Conservation (phyloP, 2,113 vertebrate species). For the Anoura caudifer region DNA sequence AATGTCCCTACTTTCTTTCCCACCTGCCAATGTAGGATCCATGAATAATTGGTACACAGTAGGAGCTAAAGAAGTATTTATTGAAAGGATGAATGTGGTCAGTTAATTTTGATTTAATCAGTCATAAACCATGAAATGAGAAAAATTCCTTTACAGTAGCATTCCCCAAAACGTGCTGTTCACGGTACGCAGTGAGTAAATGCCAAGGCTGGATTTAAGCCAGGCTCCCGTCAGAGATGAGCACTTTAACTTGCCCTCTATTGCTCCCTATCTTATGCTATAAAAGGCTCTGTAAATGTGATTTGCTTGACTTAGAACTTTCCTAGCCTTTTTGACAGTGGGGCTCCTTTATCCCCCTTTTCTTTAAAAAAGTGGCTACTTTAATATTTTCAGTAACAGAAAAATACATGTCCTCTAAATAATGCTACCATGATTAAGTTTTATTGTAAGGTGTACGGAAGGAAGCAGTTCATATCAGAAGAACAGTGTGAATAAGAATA, state of each 20-base stretch:
- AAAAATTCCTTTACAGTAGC: neutral
- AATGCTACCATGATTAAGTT: neutral
- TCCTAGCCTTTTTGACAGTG: neutral
- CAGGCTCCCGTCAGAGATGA: neutral
- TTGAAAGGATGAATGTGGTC: neutral
- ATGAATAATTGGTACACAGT: neutral
- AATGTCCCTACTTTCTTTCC: neutral
- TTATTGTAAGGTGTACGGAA: neutral
- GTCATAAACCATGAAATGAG: neutral
- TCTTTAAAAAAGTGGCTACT: neutral
- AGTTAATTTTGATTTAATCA: neutral
- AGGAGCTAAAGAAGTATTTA: neutral
- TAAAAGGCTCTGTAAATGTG: neutral
- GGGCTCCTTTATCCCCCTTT: neutral
- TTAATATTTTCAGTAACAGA: neutral
- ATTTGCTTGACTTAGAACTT: neutral
- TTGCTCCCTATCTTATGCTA: neutral
- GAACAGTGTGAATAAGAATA: neutral
- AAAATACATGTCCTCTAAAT: neutral
- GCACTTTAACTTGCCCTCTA: neutral
- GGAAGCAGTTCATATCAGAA: neutral
- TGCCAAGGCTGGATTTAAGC: neutral
- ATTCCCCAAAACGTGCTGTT: neutral
- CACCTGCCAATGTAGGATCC: neutral
- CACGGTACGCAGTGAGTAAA: neutral